Conservation (phyloP, 2,888 invertebrate genomes). For the Podabrus alpinus region DNA sequence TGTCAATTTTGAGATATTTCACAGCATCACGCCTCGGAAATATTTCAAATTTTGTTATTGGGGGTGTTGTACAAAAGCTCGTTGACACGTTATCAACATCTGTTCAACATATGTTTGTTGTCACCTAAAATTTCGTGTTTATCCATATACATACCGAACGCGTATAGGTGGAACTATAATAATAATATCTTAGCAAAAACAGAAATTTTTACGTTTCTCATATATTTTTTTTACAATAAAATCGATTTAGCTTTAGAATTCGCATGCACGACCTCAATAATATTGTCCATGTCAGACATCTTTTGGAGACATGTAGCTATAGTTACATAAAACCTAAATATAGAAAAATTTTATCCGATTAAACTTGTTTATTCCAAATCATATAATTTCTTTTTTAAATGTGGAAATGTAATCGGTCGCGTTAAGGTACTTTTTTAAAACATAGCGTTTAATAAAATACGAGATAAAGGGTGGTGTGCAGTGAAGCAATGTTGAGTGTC, state of each 20-base stretch:
- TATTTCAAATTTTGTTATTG: not conserved
- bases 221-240: too few relatives aligned
- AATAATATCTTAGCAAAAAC: not conserved
- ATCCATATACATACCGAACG: not conserved
- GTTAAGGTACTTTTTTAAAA: slow-evolving; percentile 10
- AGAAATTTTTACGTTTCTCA: too few relatives aligned
- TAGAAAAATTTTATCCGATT: not conserved
- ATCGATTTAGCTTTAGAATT: too few relatives aligned
- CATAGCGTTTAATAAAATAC: slow-evolving; percentile 28
- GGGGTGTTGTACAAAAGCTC: not conserved
- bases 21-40: not conserved
- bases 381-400: slow-evolving; percentile 3
- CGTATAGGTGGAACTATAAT: not conserved
- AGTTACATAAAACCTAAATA: too few relatives aligned
- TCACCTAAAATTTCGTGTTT: not conserved
- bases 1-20: not conserved
- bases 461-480: slow-evolving; percentile 27
- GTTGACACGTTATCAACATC: not conserved
- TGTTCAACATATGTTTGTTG: not conserved
- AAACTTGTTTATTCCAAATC: slow-evolving; percentile 11
- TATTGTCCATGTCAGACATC: not conserved
- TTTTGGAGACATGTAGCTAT: not conserved
- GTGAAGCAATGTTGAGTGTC: slow-evolving; percentile 25
- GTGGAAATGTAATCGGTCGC: slow-evolving; percentile 3
- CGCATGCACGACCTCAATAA: too few relatives aligned